phyloP scores from a whole-genome alignment of 2,797 vertebrate genomes.

The Harpagifer antarcticus region DNA sequence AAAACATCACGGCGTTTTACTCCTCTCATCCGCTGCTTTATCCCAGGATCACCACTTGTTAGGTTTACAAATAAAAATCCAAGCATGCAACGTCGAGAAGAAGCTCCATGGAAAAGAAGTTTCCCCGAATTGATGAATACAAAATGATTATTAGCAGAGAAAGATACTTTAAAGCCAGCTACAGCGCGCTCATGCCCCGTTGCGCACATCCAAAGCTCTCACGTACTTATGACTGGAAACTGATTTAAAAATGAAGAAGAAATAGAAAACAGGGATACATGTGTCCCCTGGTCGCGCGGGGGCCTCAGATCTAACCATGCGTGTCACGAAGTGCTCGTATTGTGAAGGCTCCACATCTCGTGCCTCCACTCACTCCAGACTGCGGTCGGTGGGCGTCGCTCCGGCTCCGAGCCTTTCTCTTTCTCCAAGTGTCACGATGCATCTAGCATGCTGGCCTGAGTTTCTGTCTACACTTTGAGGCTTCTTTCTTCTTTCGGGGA shows the following conservation, averaged over 20 bases:
- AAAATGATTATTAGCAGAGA: background rate
- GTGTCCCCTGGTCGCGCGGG: conserved; percentile 29
- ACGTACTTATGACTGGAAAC: conserved; percentile 22
- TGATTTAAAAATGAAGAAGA: conserved; percentile 1
- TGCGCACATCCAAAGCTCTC: conserved; percentile 61
- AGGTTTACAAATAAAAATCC: conserved; percentile 29
- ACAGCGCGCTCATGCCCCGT: conserved; percentile 42
- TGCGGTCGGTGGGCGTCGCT: conserved; percentile 68
- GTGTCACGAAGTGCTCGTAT: conserved; percentile 59
- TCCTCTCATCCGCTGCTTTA: background rate
- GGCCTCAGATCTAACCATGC: conserved; percentile 44
- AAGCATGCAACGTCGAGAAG: conserved; percentile 43
- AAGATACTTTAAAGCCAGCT: conserved; percentile 23
- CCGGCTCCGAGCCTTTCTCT: conserved; percentile 44
- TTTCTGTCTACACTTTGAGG: conserved; percentile 11
- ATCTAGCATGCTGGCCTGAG: conserved; percentile 27
- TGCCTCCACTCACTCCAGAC: conserved; percentile 57
- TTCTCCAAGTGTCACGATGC: conserved; percentile 72
- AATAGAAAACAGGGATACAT: background rate
- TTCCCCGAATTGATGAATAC: background rate
- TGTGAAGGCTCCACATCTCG: conserved; percentile 53
- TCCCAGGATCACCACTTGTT: conserved; percentile 39
- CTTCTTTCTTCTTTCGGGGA: conserved; percentile 14
- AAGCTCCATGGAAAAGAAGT: conserved; percentile 36
- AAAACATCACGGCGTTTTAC: conserved; percentile 8